phyloP scores from a whole-genome alignment of 1,140 invertebrate species.

The Triops longicaudatus region DNA sequence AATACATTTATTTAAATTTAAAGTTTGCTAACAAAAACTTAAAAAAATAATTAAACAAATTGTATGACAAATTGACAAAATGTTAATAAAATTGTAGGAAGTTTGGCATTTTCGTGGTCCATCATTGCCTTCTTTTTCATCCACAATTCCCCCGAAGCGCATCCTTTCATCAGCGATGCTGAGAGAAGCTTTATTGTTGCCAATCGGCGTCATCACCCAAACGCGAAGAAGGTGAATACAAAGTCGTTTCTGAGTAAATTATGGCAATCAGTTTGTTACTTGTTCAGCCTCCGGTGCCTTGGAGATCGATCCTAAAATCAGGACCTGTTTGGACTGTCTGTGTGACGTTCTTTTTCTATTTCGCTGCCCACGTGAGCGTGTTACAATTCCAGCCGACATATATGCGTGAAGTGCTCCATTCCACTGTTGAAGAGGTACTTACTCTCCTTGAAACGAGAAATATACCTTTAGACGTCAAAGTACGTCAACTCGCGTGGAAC shows the following conservation, averaged over 20 bases:
- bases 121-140: conserved; percentile 41
- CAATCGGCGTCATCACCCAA: neutral
- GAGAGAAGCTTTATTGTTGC: neutral
- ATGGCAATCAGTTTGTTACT: neutral
- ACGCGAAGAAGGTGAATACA: neutral
- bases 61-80: too few relatives aligned
- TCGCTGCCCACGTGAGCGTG: conserved; percentile 53
- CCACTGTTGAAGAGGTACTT: conserved; percentile 47
- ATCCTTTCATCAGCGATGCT: neutral
- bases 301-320: conserved; percentile 46
- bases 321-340: conserved; percentile 48
- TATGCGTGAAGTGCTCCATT: conserved; percentile 49
- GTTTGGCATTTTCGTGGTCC: conserved; percentile 40
- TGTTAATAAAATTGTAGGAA: conserved; percentile 33
- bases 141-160: conserved; percentile 35
- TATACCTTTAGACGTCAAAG: too few relatives aligned
- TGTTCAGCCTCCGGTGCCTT: conserved; percentile 37
- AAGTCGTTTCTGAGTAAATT: too few relatives aligned
- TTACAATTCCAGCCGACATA: conserved; percentile 50
- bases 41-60: too few relatives aligned
- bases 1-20: too few relatives aligned
- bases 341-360: conserved; percentile 49
- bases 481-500: too few relatives aligned
- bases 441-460: too few relatives aligned
- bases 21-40: too few relatives aligned